Conservation (phyloP, 2,113 vertebrate genomes). For the Zootoca vivipara region DNA sequence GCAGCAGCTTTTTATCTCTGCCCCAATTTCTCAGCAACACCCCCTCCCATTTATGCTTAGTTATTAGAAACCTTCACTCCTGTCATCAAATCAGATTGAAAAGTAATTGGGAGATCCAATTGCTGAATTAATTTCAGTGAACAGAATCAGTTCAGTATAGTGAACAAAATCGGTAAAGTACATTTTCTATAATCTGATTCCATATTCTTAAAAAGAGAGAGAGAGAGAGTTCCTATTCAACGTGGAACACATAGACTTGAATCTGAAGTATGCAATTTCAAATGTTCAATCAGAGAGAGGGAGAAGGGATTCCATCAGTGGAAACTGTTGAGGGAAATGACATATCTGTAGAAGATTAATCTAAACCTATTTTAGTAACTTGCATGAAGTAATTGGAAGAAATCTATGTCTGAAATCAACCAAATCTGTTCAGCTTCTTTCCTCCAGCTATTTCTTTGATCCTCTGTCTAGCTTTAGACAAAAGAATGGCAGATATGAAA, state of each 20-base stretch:
- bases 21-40: not conserved
- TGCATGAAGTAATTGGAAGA: conserved; percentile 49
- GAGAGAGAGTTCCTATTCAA: conserved; percentile 13
- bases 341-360: conserved; percentile 34
- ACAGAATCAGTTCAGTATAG: conserved; percentile 18
- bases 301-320: conserved; percentile 5
- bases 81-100: conserved; percentile 51
- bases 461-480: conserved; percentile 21
- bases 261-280: conserved; percentile 22
- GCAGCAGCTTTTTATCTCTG: conserved; percentile 33
- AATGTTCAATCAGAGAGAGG: not conserved
- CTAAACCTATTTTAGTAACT: conserved; percentile 37
- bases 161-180: conserved; percentile 1
- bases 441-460: conserved; percentile 43
- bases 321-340: not conserved
- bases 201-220: not conserved
- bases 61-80: conserved; percentile 60
- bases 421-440: conserved; percentile 9
- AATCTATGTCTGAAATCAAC: not conserved
- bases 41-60: conserved; percentile 37
- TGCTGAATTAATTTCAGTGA: conserved; percentile 51
- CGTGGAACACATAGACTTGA: not conserved
- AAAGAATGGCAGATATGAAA: conserved; percentile 5
- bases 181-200: conserved; percentile 34
- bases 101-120: conserved; percentile 54